A percentile compares a stretch with the other conserved stretches of the same genome.
phyloP scores from a whole-genome alignment of 2,888 invertebrate species.

The Eubasilissa splendida region DNA sequence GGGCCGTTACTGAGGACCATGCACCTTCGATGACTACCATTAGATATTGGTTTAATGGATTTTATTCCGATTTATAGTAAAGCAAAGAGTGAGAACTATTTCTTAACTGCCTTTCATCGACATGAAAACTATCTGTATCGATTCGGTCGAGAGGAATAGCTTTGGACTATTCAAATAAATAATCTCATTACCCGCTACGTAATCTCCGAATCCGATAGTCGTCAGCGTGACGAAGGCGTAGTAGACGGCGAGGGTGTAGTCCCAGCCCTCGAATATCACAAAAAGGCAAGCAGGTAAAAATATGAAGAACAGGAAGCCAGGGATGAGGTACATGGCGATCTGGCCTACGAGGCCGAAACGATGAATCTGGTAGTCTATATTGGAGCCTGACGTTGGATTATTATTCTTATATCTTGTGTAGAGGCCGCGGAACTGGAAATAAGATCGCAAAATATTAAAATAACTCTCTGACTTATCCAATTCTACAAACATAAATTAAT shows the following conservation, averaged over 20 bases:
- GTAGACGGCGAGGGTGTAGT: slow-evolving; percentile 87
- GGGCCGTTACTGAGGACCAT: no score
- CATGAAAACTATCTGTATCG: no score
- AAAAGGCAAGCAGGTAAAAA: slow-evolving; percentile 89
- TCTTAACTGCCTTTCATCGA: no score
- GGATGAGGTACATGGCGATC: slow-evolving; percentile 88
- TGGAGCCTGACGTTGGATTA: slow-evolving; percentile 74
- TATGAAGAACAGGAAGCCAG: slow-evolving; percentile 90
- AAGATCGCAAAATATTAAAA: background rate
- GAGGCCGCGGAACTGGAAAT: slow-evolving; percentile 80
- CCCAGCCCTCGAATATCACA: slow-evolving; percentile 89
- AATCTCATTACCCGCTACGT: slow-evolving; percentile 81
- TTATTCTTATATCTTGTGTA: slow-evolving; percentile 86
- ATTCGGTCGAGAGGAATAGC: no score
- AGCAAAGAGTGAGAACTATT: no score
- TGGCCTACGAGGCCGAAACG: slow-evolving; percentile 84
- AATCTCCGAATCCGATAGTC: slow-evolving; percentile 95
- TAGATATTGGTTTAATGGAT: no score
- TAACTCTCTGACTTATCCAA: no score
- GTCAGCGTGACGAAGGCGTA: slow-evolving; percentile 91
- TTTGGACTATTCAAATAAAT: background rate
- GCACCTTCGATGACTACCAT: no score
- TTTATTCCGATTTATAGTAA: no score
- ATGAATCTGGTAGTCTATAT: slow-evolving; percentile 76
- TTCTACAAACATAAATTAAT: no score